Base-by-base conservation (phyloP, 2,888 invertebrate species). In the Thera obeliscata region DNA sequence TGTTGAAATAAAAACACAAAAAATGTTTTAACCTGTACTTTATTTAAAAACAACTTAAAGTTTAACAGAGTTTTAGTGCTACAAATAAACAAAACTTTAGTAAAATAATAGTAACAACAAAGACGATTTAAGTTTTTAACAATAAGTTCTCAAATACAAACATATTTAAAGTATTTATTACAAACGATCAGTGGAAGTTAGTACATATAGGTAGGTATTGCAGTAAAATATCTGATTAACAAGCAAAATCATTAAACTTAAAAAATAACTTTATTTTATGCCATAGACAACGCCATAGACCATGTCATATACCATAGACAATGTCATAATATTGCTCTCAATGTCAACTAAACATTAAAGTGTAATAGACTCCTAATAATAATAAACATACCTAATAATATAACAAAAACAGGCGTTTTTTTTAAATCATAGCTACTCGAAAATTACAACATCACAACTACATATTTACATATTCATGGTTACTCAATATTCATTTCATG, bases 51-150 rank as follows among this genome's bases (percentile, higher is more conserved):
- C 70, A 75, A 77, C 74, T 64, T 58, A 70, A 76, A 69, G 46
- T 74, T 69, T 61, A 67, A 73, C 43, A 46, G 8, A 75, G 67
- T 68, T 70, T 73, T 5, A 49, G 70, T 66, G 36, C 12, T 67
- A 75, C 48, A 66, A 61, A 69, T 74, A 78, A 79, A 76, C 76
- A 75, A 78, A 82, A 80, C 74, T 72, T 71, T 75, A 77, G 1
- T 22, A 75, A 73, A 81, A 81, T 85, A 70, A 72, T 76, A 81
- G 81, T 79, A 85, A 85, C 70, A 83, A 81, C 77, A 76, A 71
- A 73, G 70, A 56, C 74, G 83, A 83, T 76, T 73, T 71, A 62
- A 76, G 68, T 73, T 74, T 73, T 74, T 66, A 84, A 85, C 85
- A 83, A 81, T 77, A 76, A 74, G 76, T 73, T 77, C 69, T 72